Conservation (phyloP, 2,113 vertebrate species). For the Spermophilus dauricus region DNA sequence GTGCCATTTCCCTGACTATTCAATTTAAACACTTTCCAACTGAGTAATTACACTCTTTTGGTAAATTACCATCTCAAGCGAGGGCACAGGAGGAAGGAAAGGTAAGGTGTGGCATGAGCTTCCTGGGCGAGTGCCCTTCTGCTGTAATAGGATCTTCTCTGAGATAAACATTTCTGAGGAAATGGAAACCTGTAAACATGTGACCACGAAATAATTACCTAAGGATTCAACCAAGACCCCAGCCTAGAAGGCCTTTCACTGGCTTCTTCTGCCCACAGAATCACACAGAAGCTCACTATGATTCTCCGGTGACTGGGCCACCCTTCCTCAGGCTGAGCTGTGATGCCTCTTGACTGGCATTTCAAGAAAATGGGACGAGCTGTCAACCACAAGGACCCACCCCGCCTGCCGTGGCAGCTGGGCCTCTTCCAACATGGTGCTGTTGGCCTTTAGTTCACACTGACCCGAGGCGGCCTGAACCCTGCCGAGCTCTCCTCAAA, state of each 20-base stretch:
- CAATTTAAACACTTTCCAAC: slow-evolving; percentile 70
- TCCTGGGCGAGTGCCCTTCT: background rate
- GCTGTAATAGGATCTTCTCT: background rate
- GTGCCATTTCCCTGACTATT: slow-evolving; percentile 35
- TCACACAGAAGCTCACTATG: background rate
- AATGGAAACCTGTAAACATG: background rate
- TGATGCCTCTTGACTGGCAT: background rate
- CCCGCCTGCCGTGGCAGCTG: background rate
- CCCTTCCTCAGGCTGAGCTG: background rate
- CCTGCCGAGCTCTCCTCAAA: background rate
- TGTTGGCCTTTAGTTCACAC: background rate
- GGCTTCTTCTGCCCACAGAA: background rate
- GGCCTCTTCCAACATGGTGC: background rate
- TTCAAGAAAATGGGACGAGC: background rate
- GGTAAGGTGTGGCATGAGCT: background rate
- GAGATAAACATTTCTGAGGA: slow-evolving; percentile 6
- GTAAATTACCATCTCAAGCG: slow-evolving; percentile 66
- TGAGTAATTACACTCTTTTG: slow-evolving; percentile 69
- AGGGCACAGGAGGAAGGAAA: slow-evolving; percentile 22
- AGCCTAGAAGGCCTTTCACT: background rate
- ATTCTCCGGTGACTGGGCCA: background rate
- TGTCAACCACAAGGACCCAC: background rate
- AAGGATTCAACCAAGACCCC: background rate
- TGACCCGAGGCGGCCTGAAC: background rate
- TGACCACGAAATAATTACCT: background rate